These are phyloP conservation scores for Pachypeltis micranthus DNA, from an alignment of 1,140 invertebrate species.

Conservation along the genomic window DNA sequence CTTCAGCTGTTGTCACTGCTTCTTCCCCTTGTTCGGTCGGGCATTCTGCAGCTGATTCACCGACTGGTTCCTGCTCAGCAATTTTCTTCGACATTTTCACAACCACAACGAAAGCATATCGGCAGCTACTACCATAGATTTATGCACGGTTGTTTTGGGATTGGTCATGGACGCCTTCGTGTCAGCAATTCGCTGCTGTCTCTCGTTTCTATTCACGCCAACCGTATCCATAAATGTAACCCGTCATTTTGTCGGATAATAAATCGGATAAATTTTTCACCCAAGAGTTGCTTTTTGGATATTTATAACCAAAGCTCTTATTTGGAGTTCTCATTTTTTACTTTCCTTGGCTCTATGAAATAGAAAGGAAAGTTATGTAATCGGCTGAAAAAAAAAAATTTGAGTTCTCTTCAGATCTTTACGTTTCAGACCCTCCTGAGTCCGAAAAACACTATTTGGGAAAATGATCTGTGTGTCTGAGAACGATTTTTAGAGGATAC, in stretches of 20 bases:
- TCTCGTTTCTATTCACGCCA: constrained; percentile 8
- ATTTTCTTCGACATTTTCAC: constrained; percentile 1
- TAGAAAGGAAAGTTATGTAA: too few species aligned
- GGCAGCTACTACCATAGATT: constrained; percentile 15
- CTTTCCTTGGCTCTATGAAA: too few species aligned
- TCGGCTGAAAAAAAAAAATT: too few species aligned
- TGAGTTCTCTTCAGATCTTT: too few species aligned
- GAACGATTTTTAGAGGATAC: too few species aligned
- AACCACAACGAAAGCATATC: constrained; percentile 19
- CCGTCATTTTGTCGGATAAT: constrained; percentile 16
- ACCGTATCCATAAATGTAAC: constrained; percentile 20
- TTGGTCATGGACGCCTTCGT: constrained; percentile 8
- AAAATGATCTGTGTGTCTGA: too few species aligned
- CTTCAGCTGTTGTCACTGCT: neutral
- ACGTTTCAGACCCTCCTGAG: too few species aligned
- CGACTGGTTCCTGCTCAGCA: neutral
- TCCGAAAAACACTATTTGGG: too few species aligned
- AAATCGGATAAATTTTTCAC: constrained; percentile 17
- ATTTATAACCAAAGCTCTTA: neutral
- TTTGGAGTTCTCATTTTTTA: neutral
- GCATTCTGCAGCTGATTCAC: neutral
- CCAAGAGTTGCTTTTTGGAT: constrained; percentile 13
- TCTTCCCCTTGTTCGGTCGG: neutral
- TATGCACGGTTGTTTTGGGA: constrained; percentile 19
- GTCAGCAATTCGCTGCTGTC: constrained; percentile 18